These are phyloP conservation scores for Conops quadrifasciatus DNA, from an alignment of 2,888 invertebrate genomes.

Conservation along the genomic window DNA sequence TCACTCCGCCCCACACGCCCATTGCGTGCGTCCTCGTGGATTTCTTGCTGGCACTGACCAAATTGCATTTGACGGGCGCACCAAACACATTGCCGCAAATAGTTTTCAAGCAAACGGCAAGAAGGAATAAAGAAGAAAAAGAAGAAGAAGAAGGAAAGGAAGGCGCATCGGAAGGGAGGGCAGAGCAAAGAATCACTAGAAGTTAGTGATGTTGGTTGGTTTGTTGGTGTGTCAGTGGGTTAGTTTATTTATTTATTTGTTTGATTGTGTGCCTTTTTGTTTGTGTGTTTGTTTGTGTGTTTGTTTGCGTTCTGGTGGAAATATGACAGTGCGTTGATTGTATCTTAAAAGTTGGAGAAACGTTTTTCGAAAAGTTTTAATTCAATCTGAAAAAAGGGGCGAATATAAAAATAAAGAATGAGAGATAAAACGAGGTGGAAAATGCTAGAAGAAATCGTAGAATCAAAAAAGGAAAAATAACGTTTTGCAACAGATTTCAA, in stretches of 20 bases:
- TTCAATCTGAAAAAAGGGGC: slow-evolving; percentile 20
- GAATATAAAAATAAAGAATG: slow-evolving; percentile 8
- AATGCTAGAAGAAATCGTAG: too few species aligned
- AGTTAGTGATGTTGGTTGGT: neutral
- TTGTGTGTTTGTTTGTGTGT: neutral
- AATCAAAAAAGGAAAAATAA: too few species aligned
- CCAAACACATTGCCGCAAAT: slow-evolving; percentile 31
- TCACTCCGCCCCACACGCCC: neutral
- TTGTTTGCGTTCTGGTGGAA: slow-evolving; percentile 19
- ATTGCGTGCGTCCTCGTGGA: slow-evolving; percentile 16
- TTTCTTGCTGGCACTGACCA: slow-evolving; percentile 24
- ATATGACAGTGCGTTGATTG: slow-evolving; percentile 37
- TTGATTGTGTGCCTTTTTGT: too few species aligned
- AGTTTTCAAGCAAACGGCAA: slow-evolving; percentile 23
- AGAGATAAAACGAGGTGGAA: neutral
- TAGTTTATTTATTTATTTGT: neutral
- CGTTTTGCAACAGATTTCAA: slow-evolving; percentile 13
- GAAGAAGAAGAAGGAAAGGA: too few species aligned
- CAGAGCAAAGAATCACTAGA: too few species aligned
- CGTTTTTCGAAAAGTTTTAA: slow-evolving; percentile 32
- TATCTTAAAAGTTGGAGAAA: slow-evolving; percentile 32
- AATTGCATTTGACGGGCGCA: slow-evolving; percentile 33
- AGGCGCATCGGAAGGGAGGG: too few species aligned
- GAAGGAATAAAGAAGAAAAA: neutral
- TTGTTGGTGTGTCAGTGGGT: neutral